Evolutionary conservation across 2,888 invertebrate genomes (phyloP).

Genomic region (Nomada ruficornis): DNA sequence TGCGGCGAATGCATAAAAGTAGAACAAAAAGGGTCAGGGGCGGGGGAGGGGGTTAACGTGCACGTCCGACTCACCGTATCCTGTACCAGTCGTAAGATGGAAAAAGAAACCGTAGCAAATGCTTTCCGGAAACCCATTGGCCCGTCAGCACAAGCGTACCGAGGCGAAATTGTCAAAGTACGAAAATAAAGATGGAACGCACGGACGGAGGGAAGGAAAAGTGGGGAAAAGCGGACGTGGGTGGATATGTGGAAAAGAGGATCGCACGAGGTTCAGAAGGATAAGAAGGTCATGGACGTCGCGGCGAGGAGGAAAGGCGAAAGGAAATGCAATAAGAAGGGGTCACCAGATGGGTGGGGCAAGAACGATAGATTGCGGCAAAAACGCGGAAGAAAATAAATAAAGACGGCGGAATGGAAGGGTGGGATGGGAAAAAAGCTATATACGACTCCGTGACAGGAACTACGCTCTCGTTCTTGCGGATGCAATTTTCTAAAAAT

Average conservation of each 20-base stretch:
- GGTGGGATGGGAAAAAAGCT: not conserved
- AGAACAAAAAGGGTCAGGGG: slow-evolving; percentile 51
- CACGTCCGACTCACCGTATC: slow-evolving; percentile 60
- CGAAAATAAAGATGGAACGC: slow-evolving; percentile 60
- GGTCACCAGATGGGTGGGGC: slow-evolving; percentile 5
- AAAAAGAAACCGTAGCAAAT: slow-evolving; percentile 70
- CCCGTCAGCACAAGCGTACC: slow-evolving; percentile 65
- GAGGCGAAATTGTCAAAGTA: slow-evolving; percentile 63
- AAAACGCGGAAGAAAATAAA: slow-evolving; percentile 16
- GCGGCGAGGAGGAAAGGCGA: not conserved
- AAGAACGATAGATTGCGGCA: slow-evolving; percentile 23
- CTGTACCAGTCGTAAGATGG: slow-evolving; percentile 58
- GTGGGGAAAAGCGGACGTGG: slow-evolving; percentile 1
- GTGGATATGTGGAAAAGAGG: slow-evolving; percentile 8
- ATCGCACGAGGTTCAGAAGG: not conserved
- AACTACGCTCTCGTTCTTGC: slow-evolving; percentile 50
- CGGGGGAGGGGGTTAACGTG: slow-evolving; percentile 40
- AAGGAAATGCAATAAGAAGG: slow-evolving; percentile 34
- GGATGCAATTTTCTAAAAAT: slow-evolving; percentile 51
- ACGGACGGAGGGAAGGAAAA: not conserved
- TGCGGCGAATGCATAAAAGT: slow-evolving; percentile 59
- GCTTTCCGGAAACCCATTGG: slow-evolving; percentile 72
- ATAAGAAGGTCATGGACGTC: slow-evolving; percentile 24
- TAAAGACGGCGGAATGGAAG: slow-evolving; percentile 31
- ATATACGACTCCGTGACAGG: slow-evolving; percentile 25